Percentiles rank a stretch among this genome's conserved stretches.
Conservation (phyloP, 2,797 vertebrate genomes). For the Rhynchotus rufescens region DNA sequence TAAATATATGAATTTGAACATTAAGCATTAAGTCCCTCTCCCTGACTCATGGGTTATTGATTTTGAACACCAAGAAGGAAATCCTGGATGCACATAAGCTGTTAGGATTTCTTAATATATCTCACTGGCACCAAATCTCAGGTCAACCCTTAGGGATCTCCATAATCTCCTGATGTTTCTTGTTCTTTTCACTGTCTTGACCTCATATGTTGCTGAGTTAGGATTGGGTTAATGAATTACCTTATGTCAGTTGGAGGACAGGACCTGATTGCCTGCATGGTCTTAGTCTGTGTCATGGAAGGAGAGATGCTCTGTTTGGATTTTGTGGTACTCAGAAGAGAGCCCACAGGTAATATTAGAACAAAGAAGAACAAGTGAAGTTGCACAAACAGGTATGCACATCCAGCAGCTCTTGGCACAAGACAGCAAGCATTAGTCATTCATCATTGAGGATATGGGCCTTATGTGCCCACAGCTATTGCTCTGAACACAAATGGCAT, state of each 20-base stretch:
- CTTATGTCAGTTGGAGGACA: not conserved
- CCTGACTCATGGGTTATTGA: not conserved
- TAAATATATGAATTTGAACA: not conserved
- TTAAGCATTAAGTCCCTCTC: not conserved
- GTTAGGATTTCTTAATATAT: not conserved
- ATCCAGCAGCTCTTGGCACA: not conserved
- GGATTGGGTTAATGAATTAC: not conserved
- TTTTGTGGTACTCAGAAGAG: not conserved
- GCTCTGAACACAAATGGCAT: not conserved
- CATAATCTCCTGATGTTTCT: not conserved
- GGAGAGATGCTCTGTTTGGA: not conserved
- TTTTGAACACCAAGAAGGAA: not conserved
- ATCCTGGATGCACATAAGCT: not conserved
- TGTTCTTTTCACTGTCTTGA: not conserved
- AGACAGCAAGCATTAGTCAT: not conserved
- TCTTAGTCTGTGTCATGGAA: not conserved
- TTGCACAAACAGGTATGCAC: not conserved
- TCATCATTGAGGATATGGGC: not conserved
- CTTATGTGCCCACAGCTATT: not conserved
- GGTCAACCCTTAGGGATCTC: not conserved
- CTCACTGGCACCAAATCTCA: not conserved
- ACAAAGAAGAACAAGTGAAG: not conserved
- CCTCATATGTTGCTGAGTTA: not conserved
- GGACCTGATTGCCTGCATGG: not conserved
- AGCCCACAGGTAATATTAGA: not conserved